Evolutionary conservation across 37 sponge, comb jelly and placozoan genomes (phyloP), one percentile per base, ranked within the genome.

Genomic region (Lycopodina hypogea): DNA sequence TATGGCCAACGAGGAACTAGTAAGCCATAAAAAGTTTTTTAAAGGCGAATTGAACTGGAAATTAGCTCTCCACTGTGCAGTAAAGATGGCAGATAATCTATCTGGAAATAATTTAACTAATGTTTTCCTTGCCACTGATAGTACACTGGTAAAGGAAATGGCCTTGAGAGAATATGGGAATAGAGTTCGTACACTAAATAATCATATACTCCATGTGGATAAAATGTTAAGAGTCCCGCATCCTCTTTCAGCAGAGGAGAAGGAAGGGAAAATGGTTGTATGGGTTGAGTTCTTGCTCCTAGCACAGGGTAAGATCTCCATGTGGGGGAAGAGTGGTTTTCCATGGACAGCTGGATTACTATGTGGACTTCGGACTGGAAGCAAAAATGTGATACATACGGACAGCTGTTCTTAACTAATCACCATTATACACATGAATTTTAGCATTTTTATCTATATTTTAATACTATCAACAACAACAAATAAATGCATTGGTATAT

Each of bases 211-310:
- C 22, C 86, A 85, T 40, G 22, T 78, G 22, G 86, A 85, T 33
- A 72, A 63, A 28, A 23, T 78, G 48, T 4, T 12, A 9, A 76
- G 71, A 37, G 32, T 23, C 0, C 76, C 83, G 29, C 74, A 67
- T 61, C 36, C 15, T 18, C 39, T 23, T 29, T 34, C 29, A 34
- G 41, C 48, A 1, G 8, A 53, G 23, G 79, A 85, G 34, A 64
- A 29, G 0, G 72, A 78, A 38, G 78, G 66, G 1, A 35, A 73
- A 1, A 33, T 79, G 24, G 34, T 29, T 1, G 65, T 39, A 41
- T 85, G 86, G 86, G 58, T 67, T 17, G 86, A 85, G 38, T n/a
- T 85, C 11, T 19, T 85, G 36, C 65, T 85, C 45, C 39, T 85
- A 42, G 86, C 86, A 14, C 74, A 85, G 28, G 53, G 52, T 14